Percentiles rank a stretch among this genome's conserved stretches.
phyloP scores from a whole-genome alignment of 2,888 invertebrate genomes.

The Litoditis marina region DNA sequence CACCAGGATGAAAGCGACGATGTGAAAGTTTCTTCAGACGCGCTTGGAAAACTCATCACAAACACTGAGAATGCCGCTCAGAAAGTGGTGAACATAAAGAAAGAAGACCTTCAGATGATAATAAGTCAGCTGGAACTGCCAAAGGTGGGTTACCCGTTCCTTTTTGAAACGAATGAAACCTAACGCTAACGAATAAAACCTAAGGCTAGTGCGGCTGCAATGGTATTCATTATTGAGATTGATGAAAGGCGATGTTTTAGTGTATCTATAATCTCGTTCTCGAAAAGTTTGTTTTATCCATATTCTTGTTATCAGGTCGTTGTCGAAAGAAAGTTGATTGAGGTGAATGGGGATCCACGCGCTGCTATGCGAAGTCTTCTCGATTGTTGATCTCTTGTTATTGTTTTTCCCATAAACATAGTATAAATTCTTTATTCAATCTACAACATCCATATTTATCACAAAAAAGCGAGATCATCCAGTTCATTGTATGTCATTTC shows the following conservation, averaged over 20 bases:
- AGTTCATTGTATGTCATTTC: too few relatives aligned
- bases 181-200: too few relatives aligned
- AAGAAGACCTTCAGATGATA: constrained; percentile 44
- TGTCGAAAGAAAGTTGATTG: constrained; percentile 31
- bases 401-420: too few relatives aligned
- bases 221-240: neutral
- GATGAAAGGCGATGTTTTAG: too few relatives aligned
- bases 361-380: constrained; percentile 25
- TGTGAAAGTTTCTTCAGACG: constrained; percentile 27
- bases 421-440: too few relatives aligned
- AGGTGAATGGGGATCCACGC: constrained; percentile 31
- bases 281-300: neutral
- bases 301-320: constrained; percentile 13
- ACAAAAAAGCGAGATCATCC: too few relatives aligned
- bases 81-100: constrained; percentile 38
- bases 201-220: neutral
- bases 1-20: constrained; percentile 41
- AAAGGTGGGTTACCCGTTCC: constrained; percentile 14
- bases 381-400: too few relatives aligned
- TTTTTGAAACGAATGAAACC: too few relatives aligned
- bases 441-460: too few relatives aligned
- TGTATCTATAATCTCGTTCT: too few relatives aligned
- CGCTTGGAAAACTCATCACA: constrained; percentile 33
- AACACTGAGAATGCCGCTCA: constrained; percentile 9
- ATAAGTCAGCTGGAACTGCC: constrained; percentile 43